These are phyloP conservation scores for Ips typographus DNA, from an alignment of 1,140 invertebrate species.

Conservation along the genomic window DNA sequence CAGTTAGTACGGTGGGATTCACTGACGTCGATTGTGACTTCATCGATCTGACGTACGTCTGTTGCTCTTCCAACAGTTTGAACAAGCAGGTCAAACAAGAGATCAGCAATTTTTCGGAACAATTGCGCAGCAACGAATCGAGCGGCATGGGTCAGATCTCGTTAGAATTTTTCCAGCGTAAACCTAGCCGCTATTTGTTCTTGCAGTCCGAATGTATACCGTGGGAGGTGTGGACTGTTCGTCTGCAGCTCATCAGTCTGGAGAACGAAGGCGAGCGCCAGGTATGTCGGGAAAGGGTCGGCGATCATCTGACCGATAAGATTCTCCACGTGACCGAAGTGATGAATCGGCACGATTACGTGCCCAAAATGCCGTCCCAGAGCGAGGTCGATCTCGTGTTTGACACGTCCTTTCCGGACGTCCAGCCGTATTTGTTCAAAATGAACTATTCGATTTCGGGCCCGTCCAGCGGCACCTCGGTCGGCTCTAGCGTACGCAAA, in stretches of 20 bases:
- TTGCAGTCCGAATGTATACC: constrained; percentile 82
- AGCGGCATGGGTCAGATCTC: constrained; percentile 83
- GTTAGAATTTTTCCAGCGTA: constrained; percentile 93
- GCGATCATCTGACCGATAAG: constrained; percentile 89
- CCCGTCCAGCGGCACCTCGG: constrained; percentile 69
- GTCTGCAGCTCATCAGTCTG: constrained; percentile 82
- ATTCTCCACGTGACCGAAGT: constrained; percentile 91
- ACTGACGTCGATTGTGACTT: constrained; percentile 97
- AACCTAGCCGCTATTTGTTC: constrained; percentile 85
- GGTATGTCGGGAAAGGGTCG: constrained; percentile 83
- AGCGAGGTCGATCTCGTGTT: constrained; percentile 92
- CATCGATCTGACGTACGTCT: constrained; percentile 96
- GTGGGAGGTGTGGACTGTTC: constrained; percentile 97
- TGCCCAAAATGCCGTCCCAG: constrained; percentile 92
- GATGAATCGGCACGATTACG: constrained; percentile 93
- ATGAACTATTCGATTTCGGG: constrained; percentile 74
- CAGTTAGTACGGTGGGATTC: constrained; percentile 91
- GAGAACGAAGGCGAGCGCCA: constrained; percentile 87
- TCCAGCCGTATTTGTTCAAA: constrained; percentile 95
- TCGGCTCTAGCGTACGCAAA: constrained; percentile 86
- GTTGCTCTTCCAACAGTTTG: constrained; percentile 81
- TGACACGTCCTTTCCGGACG: constrained; percentile 87
- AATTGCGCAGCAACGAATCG: constrained; percentile 73
- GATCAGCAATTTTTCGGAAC: constrained; percentile 84
- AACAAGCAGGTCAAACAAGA: constrained; percentile 75